Evolutionary conservation across 2,113 vertebrate genomes (phyloP).

Genomic region (Melospiza georgiana): DNA sequence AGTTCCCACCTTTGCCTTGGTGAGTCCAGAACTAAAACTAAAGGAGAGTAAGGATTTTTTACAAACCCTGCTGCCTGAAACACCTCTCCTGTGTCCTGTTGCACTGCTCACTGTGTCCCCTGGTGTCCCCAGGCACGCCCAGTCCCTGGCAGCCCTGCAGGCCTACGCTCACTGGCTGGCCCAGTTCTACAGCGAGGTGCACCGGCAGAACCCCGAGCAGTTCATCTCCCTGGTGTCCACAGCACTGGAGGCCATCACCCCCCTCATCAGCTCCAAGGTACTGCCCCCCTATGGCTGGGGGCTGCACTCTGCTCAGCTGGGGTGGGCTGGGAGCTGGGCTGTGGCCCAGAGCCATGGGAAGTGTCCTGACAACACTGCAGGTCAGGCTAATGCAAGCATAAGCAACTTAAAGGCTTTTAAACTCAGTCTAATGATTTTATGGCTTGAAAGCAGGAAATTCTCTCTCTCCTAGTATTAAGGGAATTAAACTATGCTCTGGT

Average conservation of each 20-base stretch:
- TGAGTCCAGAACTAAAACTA: not conserved
- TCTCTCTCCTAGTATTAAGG: not conserved
- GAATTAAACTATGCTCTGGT: not conserved
- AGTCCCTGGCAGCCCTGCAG: conserved; percentile 94
- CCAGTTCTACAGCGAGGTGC: conserved; percentile 93
- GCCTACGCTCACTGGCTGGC: conserved; percentile 97
- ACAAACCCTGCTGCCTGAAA: not conserved
- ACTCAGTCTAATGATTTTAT: not conserved
- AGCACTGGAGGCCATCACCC: conserved; percentile 87
- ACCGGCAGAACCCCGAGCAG: conserved; percentile 89
- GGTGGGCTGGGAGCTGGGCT: not conserved
- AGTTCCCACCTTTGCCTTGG: not conserved
- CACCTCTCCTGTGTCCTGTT: rapidly evolving
- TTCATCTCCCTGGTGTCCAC: conserved; percentile 93
- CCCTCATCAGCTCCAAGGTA: conserved; percentile 96
- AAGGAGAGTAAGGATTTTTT: not conserved
- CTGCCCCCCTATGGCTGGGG: not conserved
- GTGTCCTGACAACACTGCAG: not conserved
- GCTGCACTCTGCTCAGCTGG: not conserved
- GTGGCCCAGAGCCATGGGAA: not conserved
- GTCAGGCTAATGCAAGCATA: not conserved
- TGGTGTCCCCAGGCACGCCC: conserved; percentile 83
- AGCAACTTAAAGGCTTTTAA: not conserved
- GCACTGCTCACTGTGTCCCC: rapidly evolving
- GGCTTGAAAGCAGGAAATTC: not conserved